Evolutionary conservation across 2,113 vertebrate genomes (phyloP).

Genomic region (Dasyornis broadbenti): DNA sequence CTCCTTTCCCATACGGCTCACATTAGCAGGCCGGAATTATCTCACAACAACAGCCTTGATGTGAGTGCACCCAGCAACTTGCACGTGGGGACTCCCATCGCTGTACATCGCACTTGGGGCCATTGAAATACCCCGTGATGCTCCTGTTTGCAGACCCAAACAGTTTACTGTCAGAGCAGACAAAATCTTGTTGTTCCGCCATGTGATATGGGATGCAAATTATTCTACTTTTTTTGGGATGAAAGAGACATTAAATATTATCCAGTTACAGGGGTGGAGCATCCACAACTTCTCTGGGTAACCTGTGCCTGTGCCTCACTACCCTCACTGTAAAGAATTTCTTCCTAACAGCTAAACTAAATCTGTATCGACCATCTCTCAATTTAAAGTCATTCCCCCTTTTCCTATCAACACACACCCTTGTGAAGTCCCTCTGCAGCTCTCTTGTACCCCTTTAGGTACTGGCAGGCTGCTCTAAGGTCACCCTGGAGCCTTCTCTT

Average conservation of each 20-base stretch:
- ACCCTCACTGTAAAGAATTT: background rate
- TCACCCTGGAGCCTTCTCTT: background rate
- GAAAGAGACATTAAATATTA: background rate
- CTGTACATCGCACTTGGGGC: background rate
- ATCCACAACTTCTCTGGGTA: background rate
- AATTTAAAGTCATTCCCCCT: background rate
- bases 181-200: background rate
- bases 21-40: background rate
- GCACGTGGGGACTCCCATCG: accelerated
- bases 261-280: background rate
- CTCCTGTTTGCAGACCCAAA: background rate
- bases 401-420: background rate
- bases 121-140: background rate
- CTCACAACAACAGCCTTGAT: background rate
- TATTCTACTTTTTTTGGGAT: background rate
- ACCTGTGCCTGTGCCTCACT: background rate
- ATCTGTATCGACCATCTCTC: background rate
- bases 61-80: background rate
- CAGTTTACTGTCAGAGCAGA: background rate
- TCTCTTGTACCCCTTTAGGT: background rate
- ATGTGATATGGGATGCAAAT: background rate
- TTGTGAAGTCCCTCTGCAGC: background rate
- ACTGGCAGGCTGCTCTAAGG: background rate
- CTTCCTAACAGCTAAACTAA: background rate
- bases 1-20: background rate